Conservation (phyloP, 1,140 invertebrate genomes). For the Drosophila orena region DNA sequence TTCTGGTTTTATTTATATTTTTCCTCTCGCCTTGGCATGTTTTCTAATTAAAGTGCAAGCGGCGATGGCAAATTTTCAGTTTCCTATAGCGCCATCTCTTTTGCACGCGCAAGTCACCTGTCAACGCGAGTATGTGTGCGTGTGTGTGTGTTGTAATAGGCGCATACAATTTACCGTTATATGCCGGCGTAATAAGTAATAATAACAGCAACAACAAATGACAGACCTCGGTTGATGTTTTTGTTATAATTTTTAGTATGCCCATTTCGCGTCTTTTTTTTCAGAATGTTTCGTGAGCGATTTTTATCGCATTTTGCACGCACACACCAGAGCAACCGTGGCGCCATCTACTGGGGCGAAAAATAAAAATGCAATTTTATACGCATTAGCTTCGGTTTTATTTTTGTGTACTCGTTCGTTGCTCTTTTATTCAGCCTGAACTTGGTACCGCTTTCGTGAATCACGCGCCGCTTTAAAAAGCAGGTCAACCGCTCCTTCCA, state of each 20-base stretch:
- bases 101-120: constrained; percentile 24
- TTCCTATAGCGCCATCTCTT: constrained; percentile 57
- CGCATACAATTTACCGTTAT: constrained; percentile 69
- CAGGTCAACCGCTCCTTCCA: constrained; percentile 51
- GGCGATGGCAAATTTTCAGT: constrained; percentile 45
- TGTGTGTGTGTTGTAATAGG: constrained; percentile 59
- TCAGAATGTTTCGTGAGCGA: constrained; percentile 37
- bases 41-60: constrained; percentile 71
- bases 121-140: not conserved
- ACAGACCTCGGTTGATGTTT: constrained; percentile 34
- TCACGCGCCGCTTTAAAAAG: constrained; percentile 59
- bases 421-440: constrained; percentile 57
- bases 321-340: constrained; percentile 13
- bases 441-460: constrained; percentile 75
- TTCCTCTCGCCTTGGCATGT: constrained; percentile 25
- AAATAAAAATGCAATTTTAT: constrained; percentile 46
- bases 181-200: constrained; percentile 59
- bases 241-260: not conserved
- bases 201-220: constrained; percentile 28
- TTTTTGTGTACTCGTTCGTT: constrained; percentile 25
- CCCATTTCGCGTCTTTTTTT: constrained; percentile 35
- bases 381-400: constrained; percentile 10
- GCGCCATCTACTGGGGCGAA: constrained; percentile 8
- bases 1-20: constrained; percentile 37
- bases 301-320: constrained; percentile 56